Conservation (phyloP, 2,888 invertebrate species). For the Pristionchus mayeri region DNA sequence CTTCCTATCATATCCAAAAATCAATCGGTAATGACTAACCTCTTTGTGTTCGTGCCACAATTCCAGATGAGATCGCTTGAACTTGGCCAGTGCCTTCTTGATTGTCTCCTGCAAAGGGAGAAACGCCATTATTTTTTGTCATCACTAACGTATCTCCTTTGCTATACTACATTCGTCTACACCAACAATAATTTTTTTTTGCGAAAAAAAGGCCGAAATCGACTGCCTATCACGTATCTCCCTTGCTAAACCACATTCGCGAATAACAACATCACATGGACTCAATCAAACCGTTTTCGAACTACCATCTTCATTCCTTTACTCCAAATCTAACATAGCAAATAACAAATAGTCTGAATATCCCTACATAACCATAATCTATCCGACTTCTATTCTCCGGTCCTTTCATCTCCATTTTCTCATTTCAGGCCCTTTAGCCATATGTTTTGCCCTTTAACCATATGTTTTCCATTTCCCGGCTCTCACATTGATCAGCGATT, state of each 20-base stretch:
- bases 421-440: no score
- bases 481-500: slow-evolving; percentile 70
- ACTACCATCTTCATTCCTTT: not conserved
- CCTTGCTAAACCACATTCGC: not conserved
- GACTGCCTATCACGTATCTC: no score
- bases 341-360: not conserved
- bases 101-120: slow-evolving; percentile 84
- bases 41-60: slow-evolving; percentile 89
- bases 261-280: not conserved
- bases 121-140: not conserved
- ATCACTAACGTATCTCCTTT: not conserved
- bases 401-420: no score
- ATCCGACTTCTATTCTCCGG: no score
- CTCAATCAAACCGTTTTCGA: not conserved
- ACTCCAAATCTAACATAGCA: not conserved
- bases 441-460: no score
- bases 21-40: slow-evolving; percentile 14
- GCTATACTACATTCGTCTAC: no score
- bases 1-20: no score
- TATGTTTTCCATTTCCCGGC: not conserved
- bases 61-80: slow-evolving; percentile 92
- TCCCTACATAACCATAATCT: no score
- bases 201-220: no score
- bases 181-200: no score
- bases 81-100: slow-evolving; percentile 88